Evolutionary conservation across 2,113 vertebrate genomes (phyloP), one percentile per base, ranked within the genome.

Genomic region (Lagopus muta): DNA sequence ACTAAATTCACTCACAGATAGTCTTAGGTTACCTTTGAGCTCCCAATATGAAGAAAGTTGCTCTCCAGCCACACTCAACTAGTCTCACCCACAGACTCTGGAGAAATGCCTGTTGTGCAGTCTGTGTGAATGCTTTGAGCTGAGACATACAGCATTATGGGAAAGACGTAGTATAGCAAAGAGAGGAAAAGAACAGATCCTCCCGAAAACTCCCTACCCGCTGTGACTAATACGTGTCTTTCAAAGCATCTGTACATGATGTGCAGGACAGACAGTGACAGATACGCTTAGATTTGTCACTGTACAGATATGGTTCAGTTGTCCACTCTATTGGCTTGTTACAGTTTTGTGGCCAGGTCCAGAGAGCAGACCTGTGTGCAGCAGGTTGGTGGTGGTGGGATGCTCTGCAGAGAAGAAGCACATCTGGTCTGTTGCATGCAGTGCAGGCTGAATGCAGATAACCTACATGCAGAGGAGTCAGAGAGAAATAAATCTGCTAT

Each of bases 271-370:
- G 43, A 34, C 28, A 88, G 13, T 1, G 4, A 10, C 10, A 60
- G 66, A 27, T 18, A 3, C 0, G 0, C 0, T 0, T 1, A 4
- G 34, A 28, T 15, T 11, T 38, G 42, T 30, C 20, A 11, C 52
- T 17, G 8, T 36, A 60, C 2, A 2, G 21, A 30, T 15, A 38
- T 13, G 42, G 8, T 21, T 21, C 34, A 42, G 34, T 48, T 69
- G n/a, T 54, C 40, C 50, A 24, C 27, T 28, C 17, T 38, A 4
- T 19, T 6, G 19, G n/a, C 50, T 28, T 70, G 22, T 6, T 18
- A 18, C 15, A 8, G 22, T n/a, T 15, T 86, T 79, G 72, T 4
- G 1, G 21, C 10, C 36, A 78, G 40, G 8, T 15, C 25, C 34
- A 28, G 13, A 3, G 30, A 90, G 9, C 25, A 71, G 45, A 58